phyloP scores from a whole-genome alignment of 2,797 vertebrate species.

The Gymnocypris eckloni region DNA sequence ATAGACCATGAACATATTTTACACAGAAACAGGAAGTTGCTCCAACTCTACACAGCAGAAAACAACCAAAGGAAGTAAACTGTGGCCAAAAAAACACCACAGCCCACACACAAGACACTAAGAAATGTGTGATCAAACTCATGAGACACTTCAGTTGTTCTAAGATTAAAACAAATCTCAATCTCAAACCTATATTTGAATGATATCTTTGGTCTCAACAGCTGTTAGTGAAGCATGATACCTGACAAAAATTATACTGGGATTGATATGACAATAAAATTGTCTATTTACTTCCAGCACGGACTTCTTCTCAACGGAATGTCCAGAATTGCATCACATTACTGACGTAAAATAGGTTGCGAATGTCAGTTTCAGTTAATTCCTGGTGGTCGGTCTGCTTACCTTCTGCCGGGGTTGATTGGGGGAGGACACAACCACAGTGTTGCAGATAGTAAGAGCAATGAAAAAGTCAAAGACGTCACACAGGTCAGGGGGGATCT shows the following conservation, averaged over 20 bases:
- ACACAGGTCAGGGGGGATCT: constrained; percentile 87
- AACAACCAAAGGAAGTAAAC: constrained; percentile 14
- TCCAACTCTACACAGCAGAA: neutral
- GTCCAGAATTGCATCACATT: neutral
- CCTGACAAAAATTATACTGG: neutral
- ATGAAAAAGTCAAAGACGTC: constrained; percentile 96
- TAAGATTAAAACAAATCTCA: neutral
- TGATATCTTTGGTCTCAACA: neutral
- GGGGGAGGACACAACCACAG: constrained; percentile 93
- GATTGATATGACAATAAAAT: neutral
- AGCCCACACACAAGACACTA: neutral
- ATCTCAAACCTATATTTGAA: neutral
- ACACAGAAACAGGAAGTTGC: constrained; percentile 4
- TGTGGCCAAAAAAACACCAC: neutral
- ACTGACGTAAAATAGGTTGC: neutral
- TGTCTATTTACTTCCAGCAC: neutral
- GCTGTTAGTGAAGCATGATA: neutral
- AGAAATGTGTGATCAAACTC: neutral
- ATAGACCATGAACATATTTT: neutral
- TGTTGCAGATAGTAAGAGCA: constrained; percentile 96
- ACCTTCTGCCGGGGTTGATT: constrained; percentile 96
- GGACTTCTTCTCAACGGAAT: neutral
- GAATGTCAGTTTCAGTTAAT: neutral
- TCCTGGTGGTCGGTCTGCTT: neutral
- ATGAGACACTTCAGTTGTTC: neutral